A percentile compares a stretch with the other conserved stretches of the same genome.
phyloP scores from a whole-genome alignment of 2,888 invertebrate species.

The Candidula unifasciata region DNA sequence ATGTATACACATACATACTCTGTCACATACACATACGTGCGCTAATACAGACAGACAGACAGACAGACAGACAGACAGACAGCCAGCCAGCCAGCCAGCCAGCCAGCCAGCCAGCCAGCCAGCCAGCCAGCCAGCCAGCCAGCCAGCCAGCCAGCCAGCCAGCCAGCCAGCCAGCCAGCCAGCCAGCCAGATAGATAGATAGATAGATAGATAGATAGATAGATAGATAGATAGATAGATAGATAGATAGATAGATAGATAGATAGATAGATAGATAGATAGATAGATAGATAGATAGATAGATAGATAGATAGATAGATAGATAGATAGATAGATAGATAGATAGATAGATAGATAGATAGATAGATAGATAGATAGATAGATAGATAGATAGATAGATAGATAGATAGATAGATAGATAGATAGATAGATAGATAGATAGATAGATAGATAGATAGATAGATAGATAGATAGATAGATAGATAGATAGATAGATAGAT shows the following conservation, averaged over 20 bases:
- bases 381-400: background rate
- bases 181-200: no score
- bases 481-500: background rate
- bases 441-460: background rate
- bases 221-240: background rate
- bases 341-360: constrained; percentile 21
- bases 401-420: background rate
- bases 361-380: constrained; percentile 1
- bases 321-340: background rate
- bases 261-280: constrained; percentile 3
- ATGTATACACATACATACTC: no score
- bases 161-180: no score
- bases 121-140: no score
- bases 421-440: background rate
- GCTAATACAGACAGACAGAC: no score
- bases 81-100: no score
- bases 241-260: background rate
- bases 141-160: no score
- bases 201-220: background rate
- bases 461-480: background rate
- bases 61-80: no score
- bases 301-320: background rate
- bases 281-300: constrained; percentile 3
- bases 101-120: no score
- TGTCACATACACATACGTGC: no score